Conservation (phyloP, 2,888 invertebrate species). For the Yponomeuta sedellus region DNA sequence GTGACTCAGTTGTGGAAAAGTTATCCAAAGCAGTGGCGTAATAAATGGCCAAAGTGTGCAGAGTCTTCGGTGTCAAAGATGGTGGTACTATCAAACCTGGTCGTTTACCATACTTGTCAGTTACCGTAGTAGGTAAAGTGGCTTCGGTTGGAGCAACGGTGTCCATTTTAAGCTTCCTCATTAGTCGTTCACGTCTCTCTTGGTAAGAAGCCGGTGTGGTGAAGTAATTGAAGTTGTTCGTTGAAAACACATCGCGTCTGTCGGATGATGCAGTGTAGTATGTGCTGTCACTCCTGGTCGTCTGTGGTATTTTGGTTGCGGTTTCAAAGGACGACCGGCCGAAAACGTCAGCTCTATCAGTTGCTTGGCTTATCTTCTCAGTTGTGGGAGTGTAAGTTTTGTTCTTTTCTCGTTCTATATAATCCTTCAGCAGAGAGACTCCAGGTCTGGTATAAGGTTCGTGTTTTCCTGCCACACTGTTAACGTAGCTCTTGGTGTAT, state of each 20-base stretch:
- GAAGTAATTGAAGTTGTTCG: slow-evolving; percentile 34
- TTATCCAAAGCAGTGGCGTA: slow-evolving; percentile 84
- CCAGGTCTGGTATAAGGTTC: slow-evolving; percentile 70
- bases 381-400: slow-evolving; percentile 39
- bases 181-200: slow-evolving; percentile 82
- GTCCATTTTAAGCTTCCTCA: slow-evolving; percentile 80
- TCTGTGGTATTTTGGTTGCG: slow-evolving; percentile 59
- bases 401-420: slow-evolving; percentile 58
- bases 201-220: slow-evolving; percentile 68
- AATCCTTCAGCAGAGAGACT: slow-evolving; percentile 56
- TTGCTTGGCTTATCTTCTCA: slow-evolving; percentile 40
- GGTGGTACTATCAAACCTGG: slow-evolving; percentile 82
- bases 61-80: slow-evolving; percentile 85
- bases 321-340: slow-evolving; percentile 46
- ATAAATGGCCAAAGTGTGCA: slow-evolving; percentile 87
- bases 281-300: slow-evolving; percentile 38
- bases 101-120: slow-evolving; percentile 69
- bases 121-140: slow-evolving; percentile 50
- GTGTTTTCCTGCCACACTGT: slow-evolving; percentile 40
- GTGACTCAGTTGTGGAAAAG: slow-evolving; percentile 59
- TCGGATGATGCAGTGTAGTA: slow-evolving; percentile 43
- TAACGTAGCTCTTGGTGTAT: slow-evolving; percentile 56
- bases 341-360: slow-evolving; percentile 38
- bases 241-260: slow-evolving; percentile 41
- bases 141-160: slow-evolving; percentile 62